Evolutionary conservation across 2,113 vertebrate genomes (phyloP).

Genomic region (Chaetops frenatus): DNA sequence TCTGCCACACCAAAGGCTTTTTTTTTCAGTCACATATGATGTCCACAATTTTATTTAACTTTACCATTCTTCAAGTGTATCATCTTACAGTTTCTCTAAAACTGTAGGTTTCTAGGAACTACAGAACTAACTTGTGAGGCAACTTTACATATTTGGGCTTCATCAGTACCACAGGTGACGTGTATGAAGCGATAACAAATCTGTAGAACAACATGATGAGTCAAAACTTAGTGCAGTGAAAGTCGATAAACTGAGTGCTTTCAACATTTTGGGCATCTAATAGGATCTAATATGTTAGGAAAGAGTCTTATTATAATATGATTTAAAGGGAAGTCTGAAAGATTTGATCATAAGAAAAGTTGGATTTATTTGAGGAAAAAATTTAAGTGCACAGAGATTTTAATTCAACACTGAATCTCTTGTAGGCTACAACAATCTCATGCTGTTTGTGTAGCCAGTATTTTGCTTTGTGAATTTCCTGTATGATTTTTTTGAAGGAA

Average conservation of each 20-base stretch:
- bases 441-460: background rate
- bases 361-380: background rate
- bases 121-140: background rate
- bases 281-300: background rate
- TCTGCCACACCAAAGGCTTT: background rate
- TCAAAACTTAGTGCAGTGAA: background rate
- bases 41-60: background rate
- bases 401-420: background rate
- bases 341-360: background rate
- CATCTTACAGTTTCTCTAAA: background rate
- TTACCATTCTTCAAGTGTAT: background rate
- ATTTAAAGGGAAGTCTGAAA: background rate
- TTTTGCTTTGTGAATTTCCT: background rate
- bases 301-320: background rate
- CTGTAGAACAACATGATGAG: background rate
- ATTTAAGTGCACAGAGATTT: background rate
- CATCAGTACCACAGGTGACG: background rate
- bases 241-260: fast-evolving
- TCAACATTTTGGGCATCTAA: background rate
- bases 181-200: background rate
- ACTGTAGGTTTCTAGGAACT: background rate
- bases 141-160: background rate
- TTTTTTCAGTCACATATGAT: background rate
- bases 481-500: background rate
- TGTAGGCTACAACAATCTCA: background rate